These are phyloP conservation scores for Volucella inanis DNA, from an alignment of 2,888 invertebrate genomes.

Conservation along the genomic window DNA sequence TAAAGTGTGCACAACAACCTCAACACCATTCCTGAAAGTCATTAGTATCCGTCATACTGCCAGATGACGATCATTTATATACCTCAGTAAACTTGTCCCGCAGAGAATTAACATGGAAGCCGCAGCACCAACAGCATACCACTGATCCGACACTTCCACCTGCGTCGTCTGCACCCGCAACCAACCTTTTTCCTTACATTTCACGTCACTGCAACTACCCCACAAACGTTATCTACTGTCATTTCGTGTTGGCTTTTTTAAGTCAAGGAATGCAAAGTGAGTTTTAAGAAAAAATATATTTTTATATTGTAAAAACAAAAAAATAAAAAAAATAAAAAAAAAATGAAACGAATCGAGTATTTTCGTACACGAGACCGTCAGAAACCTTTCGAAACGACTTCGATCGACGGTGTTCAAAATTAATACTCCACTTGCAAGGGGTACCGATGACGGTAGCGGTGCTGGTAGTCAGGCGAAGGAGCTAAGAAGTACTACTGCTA, in stretches of 20 bases:
- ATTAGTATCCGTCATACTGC: constrained; percentile 71
- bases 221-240: constrained; percentile 67
- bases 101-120: constrained; percentile 67
- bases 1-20: constrained; percentile 31
- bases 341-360: not conserved
- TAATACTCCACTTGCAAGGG: constrained; percentile 48
- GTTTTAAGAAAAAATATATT: no score
- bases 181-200: no score
- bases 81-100: constrained; percentile 70
- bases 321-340: constrained; percentile 26
- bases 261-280: constrained; percentile 40
- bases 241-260: constrained; percentile 57
- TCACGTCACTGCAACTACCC: constrained; percentile 39
- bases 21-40: constrained; percentile 61
- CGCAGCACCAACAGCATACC: constrained; percentile 25
- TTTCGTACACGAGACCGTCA: not conserved
- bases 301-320: no score
- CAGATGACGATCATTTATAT: constrained; percentile 72
- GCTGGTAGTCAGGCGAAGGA: constrained; percentile 4
- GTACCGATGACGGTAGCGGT: constrained; percentile 18
- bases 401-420: constrained; percentile 67
- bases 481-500: not conserved
- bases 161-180: not conserved
- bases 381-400: constrained; percentile 71
- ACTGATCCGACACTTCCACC: not conserved